These are phyloP conservation scores for Trissonchulus latispiculum DNA, from an alignment of 2,888 invertebrate species.

Conservation along the genomic window DNA sequence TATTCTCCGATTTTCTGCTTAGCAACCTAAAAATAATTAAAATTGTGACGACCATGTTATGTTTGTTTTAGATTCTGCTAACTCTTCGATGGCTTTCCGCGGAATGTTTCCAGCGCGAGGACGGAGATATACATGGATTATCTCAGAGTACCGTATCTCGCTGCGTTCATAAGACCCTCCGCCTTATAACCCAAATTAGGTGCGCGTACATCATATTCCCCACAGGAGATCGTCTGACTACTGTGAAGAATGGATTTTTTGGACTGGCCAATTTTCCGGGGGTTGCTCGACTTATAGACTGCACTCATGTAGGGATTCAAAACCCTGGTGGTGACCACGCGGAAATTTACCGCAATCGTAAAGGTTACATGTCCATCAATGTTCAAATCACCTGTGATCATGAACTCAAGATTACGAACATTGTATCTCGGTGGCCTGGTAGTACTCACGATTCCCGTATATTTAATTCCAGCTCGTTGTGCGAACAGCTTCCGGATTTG, in stretches of 20 bases:
- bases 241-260: background rate
- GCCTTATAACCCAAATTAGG: background rate
- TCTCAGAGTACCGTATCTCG: background rate
- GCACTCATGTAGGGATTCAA: constrained; percentile 8
- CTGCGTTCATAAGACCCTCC: background rate
- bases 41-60: no score
- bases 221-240: background rate
- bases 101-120: constrained; percentile 1
- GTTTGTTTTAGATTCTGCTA: background rate
- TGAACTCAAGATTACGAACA: background rate
- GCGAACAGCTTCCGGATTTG: background rate
- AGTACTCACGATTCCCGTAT: background rate
- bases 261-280: background rate
- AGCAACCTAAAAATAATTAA: no score
- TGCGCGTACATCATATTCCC: background rate
- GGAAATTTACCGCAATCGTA: background rate
- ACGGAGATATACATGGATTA: background rate
- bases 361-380: constrained; percentile 8
- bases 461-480: background rate
- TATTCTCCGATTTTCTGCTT: no score
- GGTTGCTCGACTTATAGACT: background rate
- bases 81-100: background rate
- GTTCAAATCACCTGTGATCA: constrained; percentile 17
- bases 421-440: constrained; percentile 13
- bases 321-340: background rate